Evolutionary conservation across 2,797 vertebrate species (phyloP), one percentile per base, ranked within the genome.

Genomic region (Gambelia wislizenii): DNA sequence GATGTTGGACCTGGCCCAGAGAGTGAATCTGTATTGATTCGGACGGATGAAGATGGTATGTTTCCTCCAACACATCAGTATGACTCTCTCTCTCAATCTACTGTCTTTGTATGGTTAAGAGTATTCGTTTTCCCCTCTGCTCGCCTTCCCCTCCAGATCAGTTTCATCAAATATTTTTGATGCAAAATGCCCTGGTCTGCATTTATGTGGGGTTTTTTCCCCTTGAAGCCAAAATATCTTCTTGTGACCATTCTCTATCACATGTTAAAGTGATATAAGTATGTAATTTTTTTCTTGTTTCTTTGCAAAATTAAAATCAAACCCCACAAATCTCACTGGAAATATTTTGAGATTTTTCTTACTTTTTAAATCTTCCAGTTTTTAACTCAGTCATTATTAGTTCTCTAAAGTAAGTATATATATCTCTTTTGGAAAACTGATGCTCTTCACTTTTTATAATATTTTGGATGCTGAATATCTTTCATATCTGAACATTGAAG

Each of bases 1-100:
- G 98, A 99, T 95, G 98, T 98, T 89, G 99, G 99, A 97, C 98
- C 98, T 91, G 99, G 99, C 97, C 99, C 99, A 18, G 98, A 99
- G 96, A 99, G 99, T 96, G 96, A 98, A 92, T 98, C 98, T 83
- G 96, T 98, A 96, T 97, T 99, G 96, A 96, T 98, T 97, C 99
- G 99, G 97, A 99, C 99, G 91, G 98, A 99, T 98, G 99, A 99
- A 98, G 99, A 99, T 98, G 99, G 99, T 99, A 99, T 98, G 99
- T 99, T 98, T 96, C 94, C 96, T 97, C 95, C 95, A 95, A 96
- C 96, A 86, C 96, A 92, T 96, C 96, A 88, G 88, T 96, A 96
- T 96, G 94, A 95, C 95, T 95, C 92, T 92, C 93, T 96, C 86
- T 95, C 94, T 96, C 87, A 92, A 94, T 96, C 96, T 95, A 92